Base-by-base conservation (phyloP, 2,888 invertebrate genomes). In the Rhimphoctona megacephalus region DNA sequence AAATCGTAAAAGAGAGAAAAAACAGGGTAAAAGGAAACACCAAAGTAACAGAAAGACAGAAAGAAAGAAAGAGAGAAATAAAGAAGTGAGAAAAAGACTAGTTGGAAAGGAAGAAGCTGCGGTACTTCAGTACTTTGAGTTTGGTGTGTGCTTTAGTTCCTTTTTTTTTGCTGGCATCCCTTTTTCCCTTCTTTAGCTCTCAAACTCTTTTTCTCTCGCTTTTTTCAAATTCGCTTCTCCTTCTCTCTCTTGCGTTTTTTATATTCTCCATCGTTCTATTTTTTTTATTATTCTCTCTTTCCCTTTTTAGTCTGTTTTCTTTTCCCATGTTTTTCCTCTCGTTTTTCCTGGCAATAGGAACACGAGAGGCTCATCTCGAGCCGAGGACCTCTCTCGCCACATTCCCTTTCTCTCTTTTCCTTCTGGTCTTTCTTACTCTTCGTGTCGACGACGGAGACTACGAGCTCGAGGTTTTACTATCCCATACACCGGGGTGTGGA, bases 351-450 rank as follows among this genome's bases (percentile, higher is more conserved):
- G 69, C 69, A 70, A 72, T 76, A 57, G 33, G 57, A 80, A 77
- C 76, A 80, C 78, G 83, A 77, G 80, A 83, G 81, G 86, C 81
- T 86, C 86, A 81, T 86, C 86, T 83, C 73, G 83, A 70, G 61
- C 67, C 76, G 72, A 83, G 83, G 85, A 77, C 80, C 49, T 79
- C 76, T 54, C 25, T 66, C 73, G 72, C 64, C 33, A 22, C 80
- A 22, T 72, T 64, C 25, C 54, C 80, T 46, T 54, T 17, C 82
- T 76, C 76, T 14, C 57, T 79, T 57, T 73, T 72, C 22, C 77
- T 86, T 83, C 83, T 81, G 77, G 83, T 78, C 77, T 78, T 81
- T 81, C 77, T 74, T 67, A 61, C 46, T 72, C 77, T 39, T 80
- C 74, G 61, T 69, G 77, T 61, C 67, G 67, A 61, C 78, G 52